Conservation (phyloP, 2,113 vertebrate species). For the Pagrus major region DNA sequence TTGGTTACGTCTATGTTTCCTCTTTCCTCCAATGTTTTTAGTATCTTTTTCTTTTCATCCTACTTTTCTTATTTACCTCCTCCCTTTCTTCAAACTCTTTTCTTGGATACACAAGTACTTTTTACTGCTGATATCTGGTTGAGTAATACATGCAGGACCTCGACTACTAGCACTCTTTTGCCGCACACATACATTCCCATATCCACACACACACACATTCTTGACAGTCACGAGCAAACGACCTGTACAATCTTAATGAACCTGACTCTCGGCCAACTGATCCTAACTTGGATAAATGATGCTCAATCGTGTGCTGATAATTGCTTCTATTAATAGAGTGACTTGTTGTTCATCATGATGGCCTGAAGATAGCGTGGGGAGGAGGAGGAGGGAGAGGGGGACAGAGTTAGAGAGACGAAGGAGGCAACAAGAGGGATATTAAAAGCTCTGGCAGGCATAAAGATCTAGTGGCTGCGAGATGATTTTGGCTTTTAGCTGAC, state of each 20-base stretch:
- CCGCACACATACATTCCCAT: not conserved
- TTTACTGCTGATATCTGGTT: not conserved
- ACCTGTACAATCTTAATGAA: conserved; percentile 35
- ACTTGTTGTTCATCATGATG: conserved; percentile 61
- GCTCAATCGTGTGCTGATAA: conserved; percentile 45
- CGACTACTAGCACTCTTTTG: no score
- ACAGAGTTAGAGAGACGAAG: not conserved
- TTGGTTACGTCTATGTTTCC: not conserved
- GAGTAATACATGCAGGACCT: not conserved
- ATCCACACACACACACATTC: not conserved
- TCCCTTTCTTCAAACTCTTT: not conserved
- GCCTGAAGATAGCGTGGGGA: conserved; percentile 11
- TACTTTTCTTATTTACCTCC: not conserved
- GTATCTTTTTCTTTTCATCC: not conserved
- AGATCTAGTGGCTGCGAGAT: conserved; percentile 42
- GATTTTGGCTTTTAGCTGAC: conserved; percentile 59
- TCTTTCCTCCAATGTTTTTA: not conserved
- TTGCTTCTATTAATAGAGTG: conserved; percentile 69
- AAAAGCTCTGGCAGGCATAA: conserved; percentile 60
- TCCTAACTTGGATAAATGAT: conserved; percentile 53
- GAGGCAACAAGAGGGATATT: conserved; percentile 56
- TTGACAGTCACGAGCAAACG: not conserved
- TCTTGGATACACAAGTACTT: not conserved
- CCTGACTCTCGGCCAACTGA: conserved; percentile 19
- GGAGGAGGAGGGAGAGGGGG: not conserved